Evolutionary conservation across 1,140 invertebrate genomes (phyloP), one percentile per base, ranked within the genome.

Genomic region (Drosophila ironensis): DNA sequence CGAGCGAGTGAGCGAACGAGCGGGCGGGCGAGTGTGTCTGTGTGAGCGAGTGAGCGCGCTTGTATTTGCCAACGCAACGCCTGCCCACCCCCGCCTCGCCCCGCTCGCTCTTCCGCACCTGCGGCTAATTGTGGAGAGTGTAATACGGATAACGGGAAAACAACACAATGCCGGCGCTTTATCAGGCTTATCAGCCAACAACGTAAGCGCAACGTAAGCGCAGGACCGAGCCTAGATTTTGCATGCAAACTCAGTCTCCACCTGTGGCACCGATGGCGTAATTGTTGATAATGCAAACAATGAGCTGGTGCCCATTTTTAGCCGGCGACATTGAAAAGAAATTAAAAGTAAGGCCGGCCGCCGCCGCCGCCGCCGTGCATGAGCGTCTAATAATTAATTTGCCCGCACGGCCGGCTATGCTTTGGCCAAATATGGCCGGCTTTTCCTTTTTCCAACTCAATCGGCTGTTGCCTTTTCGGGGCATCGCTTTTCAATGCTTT

Each of bases 331-430:
- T 86, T 86, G 80, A 86, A 86, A 86, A 75, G 80, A 86, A 86
- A 86, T 86, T 86, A 86, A 86, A 80, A 86, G 80, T 86, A 81
- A 87, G 59, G 72, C 54, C 73, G 64, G 71, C n/a, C n/a, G n/a
- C n/a, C n/a, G n/a, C n/a, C n/a, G n/a, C n/a, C n/a, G 63, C 67
- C 76, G 73, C 53, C 17, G 44, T 45, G 63, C 41, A 52, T 52
- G 47, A 51, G 22, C 50, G 44, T 46, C 57, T 69, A 69, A 69
- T 69, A 70, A 71, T 71, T 71, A 70, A 70, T 71, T 70, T 71
- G 67, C 51, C 51, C 9, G 40, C 19, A 52, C 71, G 38, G 19
- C 52, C 52, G 42, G 51, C 64, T 70, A 70, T 70, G 53, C 41
- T 81, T 68, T 76, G 48, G 59, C 41, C 63, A 72, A 54, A 82